These are phyloP conservation scores for Octonoba sinensis DNA, from an alignment of 2,888 invertebrate species.

Conservation along the genomic window DNA sequence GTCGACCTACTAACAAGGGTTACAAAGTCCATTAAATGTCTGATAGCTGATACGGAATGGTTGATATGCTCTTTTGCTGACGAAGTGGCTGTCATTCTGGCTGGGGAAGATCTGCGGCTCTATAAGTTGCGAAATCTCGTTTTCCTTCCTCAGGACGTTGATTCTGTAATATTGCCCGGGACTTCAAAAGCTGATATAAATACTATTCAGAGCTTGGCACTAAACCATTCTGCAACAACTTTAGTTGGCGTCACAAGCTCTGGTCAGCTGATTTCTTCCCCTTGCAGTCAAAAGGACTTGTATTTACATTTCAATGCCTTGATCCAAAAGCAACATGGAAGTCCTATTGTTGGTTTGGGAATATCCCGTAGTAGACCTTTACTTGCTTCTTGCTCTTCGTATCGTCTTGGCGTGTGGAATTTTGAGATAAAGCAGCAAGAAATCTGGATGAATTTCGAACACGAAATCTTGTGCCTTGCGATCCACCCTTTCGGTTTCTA, in stretches of 20 bases:
- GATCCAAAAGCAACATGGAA: constrained; percentile 13
- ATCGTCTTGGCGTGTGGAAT: constrained; percentile 35
- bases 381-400: constrained; percentile 21
- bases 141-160: neutral
- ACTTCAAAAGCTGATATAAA: neutral
- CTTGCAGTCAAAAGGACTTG: neutral
- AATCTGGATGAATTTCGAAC: constrained; percentile 17
- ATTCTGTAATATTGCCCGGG: neutral
- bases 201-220: constrained; percentile 3
- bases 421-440: constrained; percentile 28
- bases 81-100: constrained; percentile 3
- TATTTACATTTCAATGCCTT: constrained; percentile 2
- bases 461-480: constrained; percentile 1
- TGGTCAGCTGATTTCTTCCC: constrained; percentile 5
- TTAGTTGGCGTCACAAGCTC: constrained; percentile 7
- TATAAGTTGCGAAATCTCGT: constrained; percentile 18
- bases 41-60: neutral
- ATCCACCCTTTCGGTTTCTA: constrained; percentile 45
- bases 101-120: constrained; percentile 19
- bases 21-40: neutral
- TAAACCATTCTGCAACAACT: neutral
- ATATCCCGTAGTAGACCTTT: constrained; percentile 26
- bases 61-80: constrained; percentile 28
- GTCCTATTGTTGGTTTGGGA: constrained; percentile 15
- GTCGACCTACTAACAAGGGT: neutral